Evolutionary conservation across 2,888 invertebrate genomes (phyloP).

Genomic region (Spilosoma lubricipeda): DNA sequence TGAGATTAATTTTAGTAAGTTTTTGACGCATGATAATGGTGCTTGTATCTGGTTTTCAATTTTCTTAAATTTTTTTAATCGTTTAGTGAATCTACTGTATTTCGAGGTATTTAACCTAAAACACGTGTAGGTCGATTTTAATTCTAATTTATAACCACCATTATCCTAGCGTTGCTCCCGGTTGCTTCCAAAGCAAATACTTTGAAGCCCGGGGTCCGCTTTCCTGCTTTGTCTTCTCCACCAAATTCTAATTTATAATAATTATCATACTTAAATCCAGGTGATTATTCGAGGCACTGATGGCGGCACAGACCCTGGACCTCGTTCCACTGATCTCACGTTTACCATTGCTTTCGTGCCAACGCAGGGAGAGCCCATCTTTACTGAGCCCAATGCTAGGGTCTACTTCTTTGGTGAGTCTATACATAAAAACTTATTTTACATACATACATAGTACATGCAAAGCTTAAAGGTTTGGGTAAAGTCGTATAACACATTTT

Average conservation of each 20-base stretch:
- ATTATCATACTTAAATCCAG: slow-evolving; percentile 52
- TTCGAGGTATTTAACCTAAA: background rate
- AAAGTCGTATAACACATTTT: no score
- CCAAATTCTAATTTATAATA: background rate
- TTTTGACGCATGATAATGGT: background rate
- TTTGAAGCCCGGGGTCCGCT: no score
- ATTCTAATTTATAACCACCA: no score
- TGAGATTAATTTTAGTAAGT: background rate
- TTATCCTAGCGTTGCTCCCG: no score
- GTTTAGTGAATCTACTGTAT: background rate
- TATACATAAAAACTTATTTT: background rate
- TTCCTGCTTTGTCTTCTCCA: no score
- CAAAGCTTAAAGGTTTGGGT: no score
- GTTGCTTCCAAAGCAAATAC: no score
- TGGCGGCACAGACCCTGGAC: slow-evolving; percentile 74
- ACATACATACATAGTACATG: no score
- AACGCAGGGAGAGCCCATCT: slow-evolving; percentile 78
- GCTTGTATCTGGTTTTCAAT: background rate
- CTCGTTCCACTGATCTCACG: slow-evolving; percentile 56
- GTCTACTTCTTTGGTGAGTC: slow-evolving; percentile 73
- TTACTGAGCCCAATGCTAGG: slow-evolving; percentile 51
- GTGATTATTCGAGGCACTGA: slow-evolving; percentile 81
- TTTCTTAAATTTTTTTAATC: background rate
- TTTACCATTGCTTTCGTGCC: slow-evolving; percentile 79
- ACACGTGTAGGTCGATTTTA: no score